A percentile compares a stretch with the other conserved stretches of the same genome.
These are phyloP conservation scores for Osmerus mordax DNA, from an alignment of 2,113 vertebrate species.

Conservation along the genomic window DNA sequence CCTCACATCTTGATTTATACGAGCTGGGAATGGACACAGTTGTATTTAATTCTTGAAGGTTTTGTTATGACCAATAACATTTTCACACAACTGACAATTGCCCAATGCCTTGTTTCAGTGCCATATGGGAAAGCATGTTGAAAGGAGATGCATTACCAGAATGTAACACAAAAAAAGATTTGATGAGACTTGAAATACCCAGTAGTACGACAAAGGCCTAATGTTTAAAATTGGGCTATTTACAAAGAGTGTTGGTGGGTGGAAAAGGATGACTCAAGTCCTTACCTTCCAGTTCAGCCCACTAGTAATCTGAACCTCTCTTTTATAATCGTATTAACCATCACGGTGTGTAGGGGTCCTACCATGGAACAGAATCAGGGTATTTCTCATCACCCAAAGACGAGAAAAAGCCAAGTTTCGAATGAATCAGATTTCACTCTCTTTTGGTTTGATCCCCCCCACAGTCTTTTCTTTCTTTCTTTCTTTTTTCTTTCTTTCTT, in stretches of 20 bases:
- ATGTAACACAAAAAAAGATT: slow-evolving; percentile 21
- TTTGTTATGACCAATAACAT: too few relatives aligned
- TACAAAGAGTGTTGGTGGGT: slow-evolving; percentile 18
- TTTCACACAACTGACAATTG: slow-evolving; percentile 23
- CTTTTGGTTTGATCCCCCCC: too few relatives aligned
- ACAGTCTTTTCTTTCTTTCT: too few relatives aligned
- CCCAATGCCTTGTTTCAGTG: slow-evolving; percentile 33
- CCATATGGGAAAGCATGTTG: slow-evolving; percentile 42
- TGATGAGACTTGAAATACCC: slow-evolving; percentile 19
- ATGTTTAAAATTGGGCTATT: slow-evolving; percentile 24
- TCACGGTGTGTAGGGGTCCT: slow-evolving; percentile 57
- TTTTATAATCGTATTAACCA: slow-evolving; percentile 48
- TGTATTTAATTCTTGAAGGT: too few relatives aligned
- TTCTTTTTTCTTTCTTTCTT: too few relatives aligned
- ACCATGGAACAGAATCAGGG: slow-evolving; percentile 54
- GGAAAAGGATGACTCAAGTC: slow-evolving; percentile 5
- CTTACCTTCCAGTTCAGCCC: slow-evolving; percentile 56
- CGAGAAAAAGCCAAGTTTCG: slow-evolving; percentile 54
- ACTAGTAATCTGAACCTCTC: slow-evolving; percentile 25
- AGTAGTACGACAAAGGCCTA: slow-evolving; percentile 21
- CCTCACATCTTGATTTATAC: too few relatives aligned
- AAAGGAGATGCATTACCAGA: slow-evolving; percentile 11
- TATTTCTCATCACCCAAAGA: slow-evolving; percentile 50
- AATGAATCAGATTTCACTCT: slow-evolving; percentile 48
- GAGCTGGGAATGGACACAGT: too few relatives aligned